Percentiles rank a stretch among this genome's conserved stretches.
Evolutionary conservation across 2,113 vertebrate species (phyloP).

Genomic region (Proterorhinus semilunaris): DNA sequence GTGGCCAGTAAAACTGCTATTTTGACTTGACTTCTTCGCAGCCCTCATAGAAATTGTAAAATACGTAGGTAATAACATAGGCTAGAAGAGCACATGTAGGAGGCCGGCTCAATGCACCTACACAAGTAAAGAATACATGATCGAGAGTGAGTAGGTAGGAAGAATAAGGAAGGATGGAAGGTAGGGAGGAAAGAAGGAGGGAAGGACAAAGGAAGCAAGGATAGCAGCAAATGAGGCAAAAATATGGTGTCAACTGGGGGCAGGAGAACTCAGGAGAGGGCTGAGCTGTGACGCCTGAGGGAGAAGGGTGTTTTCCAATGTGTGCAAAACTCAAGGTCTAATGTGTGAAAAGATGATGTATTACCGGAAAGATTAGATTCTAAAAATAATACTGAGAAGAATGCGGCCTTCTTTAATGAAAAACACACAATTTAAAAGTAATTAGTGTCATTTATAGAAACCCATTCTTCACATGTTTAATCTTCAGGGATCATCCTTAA

Average conservation of each 20-base stretch:
- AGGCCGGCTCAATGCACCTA: no score
- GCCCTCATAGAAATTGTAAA: no score
- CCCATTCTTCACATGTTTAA: not conserved
- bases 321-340: conserved; percentile 7
- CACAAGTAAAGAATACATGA: not conserved
- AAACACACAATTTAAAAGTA: conserved; percentile 3
- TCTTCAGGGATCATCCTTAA: not conserved
- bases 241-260: conserved; percentile 29
- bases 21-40: no score
- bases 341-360: conserved; percentile 31
- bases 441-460: not conserved
- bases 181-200: conserved; percentile 29
- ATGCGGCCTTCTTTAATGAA: conserved; percentile 1
- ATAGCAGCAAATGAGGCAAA: not conserved
- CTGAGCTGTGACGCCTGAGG: conserved; percentile 1
- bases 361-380: conserved; percentile 20
- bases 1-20: no score
- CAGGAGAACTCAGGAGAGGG: conserved; percentile 1
- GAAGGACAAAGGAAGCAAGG: conserved; percentile 19
- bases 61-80: no score
- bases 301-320: conserved; percentile 4
- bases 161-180: conserved; percentile 9
- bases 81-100: no score
- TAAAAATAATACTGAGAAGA: conserved; percentile 26
- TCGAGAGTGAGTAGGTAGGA: not conserved